These are phyloP conservation scores for Drosophila triauraria DNA, from an alignment of 1,140 invertebrate genomes.

Conservation along the genomic window DNA sequence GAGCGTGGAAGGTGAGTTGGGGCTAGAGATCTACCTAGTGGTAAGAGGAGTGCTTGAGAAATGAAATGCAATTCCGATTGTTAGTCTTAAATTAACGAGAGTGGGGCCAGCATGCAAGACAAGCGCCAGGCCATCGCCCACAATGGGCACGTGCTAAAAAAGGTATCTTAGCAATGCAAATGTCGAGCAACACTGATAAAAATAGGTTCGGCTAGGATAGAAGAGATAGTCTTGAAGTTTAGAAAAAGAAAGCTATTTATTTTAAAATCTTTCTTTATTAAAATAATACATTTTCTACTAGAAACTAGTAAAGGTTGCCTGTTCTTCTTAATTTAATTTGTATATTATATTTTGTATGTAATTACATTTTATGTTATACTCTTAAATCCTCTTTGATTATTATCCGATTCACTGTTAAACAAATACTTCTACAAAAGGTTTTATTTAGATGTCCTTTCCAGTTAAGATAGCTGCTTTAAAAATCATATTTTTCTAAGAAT, in stretches of 20 bases:
- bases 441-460: too few relatives aligned
- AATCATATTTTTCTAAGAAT: too few relatives aligned
- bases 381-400: too few relatives aligned
- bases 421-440: too few relatives aligned
- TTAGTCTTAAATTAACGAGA: slow-evolving; percentile 71
- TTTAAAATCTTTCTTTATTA: background rate
- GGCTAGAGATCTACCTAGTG: background rate
- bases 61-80: slow-evolving; percentile 74
- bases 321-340: background rate
- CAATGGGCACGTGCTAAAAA: slow-evolving; percentile 23
- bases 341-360: background rate
- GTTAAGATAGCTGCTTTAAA: too few relatives aligned
- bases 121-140: background rate
- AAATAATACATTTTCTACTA: background rate
- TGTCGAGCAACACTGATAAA: slow-evolving; percentile 1
- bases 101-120: slow-evolving; percentile 20
- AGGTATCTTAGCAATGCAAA: slow-evolving; percentile 34
- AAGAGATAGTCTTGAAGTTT: background rate
- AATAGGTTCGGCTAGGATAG: background rate
- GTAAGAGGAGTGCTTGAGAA: slow-evolving; percentile 85
- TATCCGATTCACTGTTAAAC: too few relatives aligned
- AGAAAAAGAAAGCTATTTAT: too few relatives aligned
- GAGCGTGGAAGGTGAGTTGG: slow-evolving; percentile 87
- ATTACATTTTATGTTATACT: too few relatives aligned
- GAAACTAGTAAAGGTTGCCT: background rate